phyloP scores from a whole-genome alignment of 2,888 invertebrate genomes.

The Hybos culiciformis region DNA sequence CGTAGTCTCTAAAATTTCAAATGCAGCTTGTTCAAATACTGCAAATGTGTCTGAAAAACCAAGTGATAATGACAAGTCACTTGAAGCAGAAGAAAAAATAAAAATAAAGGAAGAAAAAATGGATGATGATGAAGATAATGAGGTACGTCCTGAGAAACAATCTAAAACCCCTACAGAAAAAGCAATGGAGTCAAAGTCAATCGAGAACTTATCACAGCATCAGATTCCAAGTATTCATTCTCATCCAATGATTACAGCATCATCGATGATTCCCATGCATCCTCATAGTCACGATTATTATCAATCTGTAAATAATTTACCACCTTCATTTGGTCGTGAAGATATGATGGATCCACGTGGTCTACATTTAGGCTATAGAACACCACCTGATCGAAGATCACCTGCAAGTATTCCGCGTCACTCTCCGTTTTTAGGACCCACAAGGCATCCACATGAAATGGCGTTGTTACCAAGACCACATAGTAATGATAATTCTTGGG shows the following conservation, averaged over 20 bases:
- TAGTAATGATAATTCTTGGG: slow-evolving; percentile 93
- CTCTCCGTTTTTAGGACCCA: slow-evolving; percentile 33
- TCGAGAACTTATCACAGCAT: slow-evolving; percentile 30
- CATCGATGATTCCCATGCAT: no score
- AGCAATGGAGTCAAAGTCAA: slow-evolving; percentile 14
- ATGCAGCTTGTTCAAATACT: not conserved
- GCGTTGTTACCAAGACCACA: slow-evolving; percentile 59
- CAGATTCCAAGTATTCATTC: slow-evolving; percentile 28
- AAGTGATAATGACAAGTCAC: slow-evolving; percentile 5
- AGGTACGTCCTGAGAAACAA: slow-evolving; percentile 1
- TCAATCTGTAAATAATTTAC: slow-evolving; percentile 29
- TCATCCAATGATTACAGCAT: slow-evolving; percentile 40
- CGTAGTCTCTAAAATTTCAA: slow-evolving; percentile 18
- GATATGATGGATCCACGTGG: slow-evolving; percentile 25
- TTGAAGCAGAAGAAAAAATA: slow-evolving; percentile 27
- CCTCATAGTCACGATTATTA: slow-evolving; percentile 33
- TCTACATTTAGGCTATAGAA: not conserved
- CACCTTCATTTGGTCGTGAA: slow-evolving; percentile 29
- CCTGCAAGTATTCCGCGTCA: slow-evolving; percentile 27
- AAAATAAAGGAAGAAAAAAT: slow-evolving; percentile 29
- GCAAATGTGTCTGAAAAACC: not conserved
- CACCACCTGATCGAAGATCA: slow-evolving; percentile 31
- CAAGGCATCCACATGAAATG: slow-evolving; percentile 35
- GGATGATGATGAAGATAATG: slow-evolving; percentile 18
- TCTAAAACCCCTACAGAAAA: slow-evolving; percentile 9